Base-by-base conservation (phyloP, 1,140 invertebrate species). In the Tetragnatha versicolor region DNA sequence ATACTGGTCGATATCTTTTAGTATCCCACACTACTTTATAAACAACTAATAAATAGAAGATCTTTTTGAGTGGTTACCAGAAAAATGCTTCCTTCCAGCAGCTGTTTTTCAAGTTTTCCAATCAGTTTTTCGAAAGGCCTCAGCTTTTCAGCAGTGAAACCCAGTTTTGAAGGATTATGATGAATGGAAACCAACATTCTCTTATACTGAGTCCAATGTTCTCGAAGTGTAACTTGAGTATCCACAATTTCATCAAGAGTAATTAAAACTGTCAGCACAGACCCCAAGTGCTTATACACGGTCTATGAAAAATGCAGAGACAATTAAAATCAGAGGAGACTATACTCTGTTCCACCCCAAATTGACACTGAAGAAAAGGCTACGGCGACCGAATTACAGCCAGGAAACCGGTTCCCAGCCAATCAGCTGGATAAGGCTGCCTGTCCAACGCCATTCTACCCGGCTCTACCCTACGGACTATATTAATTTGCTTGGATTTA, bases 171-270 rank as follows among this genome's bases (percentile, higher is more conserved):
- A 25, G 90, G 89, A 85, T 92, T 91, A 81, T 92, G 90, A 53
- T 90, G 88, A 2, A 92, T 89, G 20, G 90, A 90, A 69, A 89
- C 89, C 1, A 93, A 87, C 84, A 92, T 89, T 82, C 90, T 88
- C 83, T 90, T 88, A 81, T 93, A 94, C 4, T 89, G 85, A 17
- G 89, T 89, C 91, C 91, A 93, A 83, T 92, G 90, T 20, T 92
- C 90, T 69, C 89, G 84, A 4, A 94, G 85, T 0, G 87, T 84
- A 2, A 88, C 86, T 75, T 91, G 89, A 47, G 85, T 85, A 31
- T 88, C 86, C 35, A 94, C 87, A 17, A 94, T 85, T 85, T 91
- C 89, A 84, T 94, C 93, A 12, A 94, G 82, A 25, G 89, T 92
- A 10, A 93, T 86, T 5, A 94, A 86, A 51, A 91, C 87, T n/a